These are phyloP conservation scores for Antheraea assamensis DNA, from an alignment of 2,888 invertebrate genomes.

Conservation along the genomic window DNA sequence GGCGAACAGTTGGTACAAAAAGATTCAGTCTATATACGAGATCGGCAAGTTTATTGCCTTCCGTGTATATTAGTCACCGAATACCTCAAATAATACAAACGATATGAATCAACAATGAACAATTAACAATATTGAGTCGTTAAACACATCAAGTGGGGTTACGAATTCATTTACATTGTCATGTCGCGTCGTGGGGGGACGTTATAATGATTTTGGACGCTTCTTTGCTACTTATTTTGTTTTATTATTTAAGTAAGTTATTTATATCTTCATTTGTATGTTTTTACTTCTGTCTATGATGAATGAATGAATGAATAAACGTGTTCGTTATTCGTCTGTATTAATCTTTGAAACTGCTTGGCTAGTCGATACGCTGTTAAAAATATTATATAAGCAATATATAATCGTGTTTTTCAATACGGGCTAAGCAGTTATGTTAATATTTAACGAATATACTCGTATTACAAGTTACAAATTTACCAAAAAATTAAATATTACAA, in stretches of 20 bases:
- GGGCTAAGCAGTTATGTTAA: too few relatives aligned
- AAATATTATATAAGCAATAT: too few relatives aligned
- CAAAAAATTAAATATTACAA: too few relatives aligned
- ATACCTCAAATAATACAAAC: not conserved
- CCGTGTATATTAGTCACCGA: not conserved
- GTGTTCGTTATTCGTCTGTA: too few relatives aligned
- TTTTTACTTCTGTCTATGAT: not conserved
- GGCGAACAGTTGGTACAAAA: not conserved
- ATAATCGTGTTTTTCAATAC: too few relatives aligned
- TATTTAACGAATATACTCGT: too few relatives aligned
- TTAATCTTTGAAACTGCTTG: too few relatives aligned
- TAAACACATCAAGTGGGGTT: not conserved
- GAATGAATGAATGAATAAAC: too few relatives aligned
- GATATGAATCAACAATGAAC: not conserved
- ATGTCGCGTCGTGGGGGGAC: not conserved
- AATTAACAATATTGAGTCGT: slow-evolving; percentile 4
- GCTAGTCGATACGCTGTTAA: too few relatives aligned
- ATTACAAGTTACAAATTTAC: too few relatives aligned
- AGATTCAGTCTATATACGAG: not conserved
- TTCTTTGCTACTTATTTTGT: not conserved
- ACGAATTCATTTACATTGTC: not conserved
- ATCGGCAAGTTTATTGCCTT: not conserved
- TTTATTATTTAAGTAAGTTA: not conserved
- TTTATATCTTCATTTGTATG: not conserved
- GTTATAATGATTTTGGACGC: not conserved